These are phyloP conservation scores for Apteryx owenii DNA, from an alignment of 2,113 vertebrate species.

Conservation along the genomic window DNA sequence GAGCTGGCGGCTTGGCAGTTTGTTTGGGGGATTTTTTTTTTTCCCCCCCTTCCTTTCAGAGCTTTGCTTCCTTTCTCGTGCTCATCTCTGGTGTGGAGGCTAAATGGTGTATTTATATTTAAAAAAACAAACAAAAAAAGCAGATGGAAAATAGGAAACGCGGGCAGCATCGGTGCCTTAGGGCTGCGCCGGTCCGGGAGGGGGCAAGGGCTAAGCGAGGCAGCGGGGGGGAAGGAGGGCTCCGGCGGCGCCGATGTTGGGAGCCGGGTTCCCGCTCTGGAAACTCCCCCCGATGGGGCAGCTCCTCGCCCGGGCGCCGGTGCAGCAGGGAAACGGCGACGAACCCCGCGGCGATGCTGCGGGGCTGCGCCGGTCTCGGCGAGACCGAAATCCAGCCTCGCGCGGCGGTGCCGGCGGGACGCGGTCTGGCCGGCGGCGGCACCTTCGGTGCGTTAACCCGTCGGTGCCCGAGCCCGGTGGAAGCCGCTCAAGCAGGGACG, in stretches of 20 bases:
- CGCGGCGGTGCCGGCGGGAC: not conserved
- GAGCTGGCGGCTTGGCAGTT: not conserved
- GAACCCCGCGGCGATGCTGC: not conserved
- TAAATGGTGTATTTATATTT: not conserved
- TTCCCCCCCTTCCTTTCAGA: not conserved
- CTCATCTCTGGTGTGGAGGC: not conserved
- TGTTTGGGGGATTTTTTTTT: not conserved
- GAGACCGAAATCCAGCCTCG: not conserved
- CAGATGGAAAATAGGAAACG: not conserved
- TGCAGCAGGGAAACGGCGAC: fast-evolving
- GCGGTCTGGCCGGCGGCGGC: not conserved
- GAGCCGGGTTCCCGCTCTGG: not conserved
- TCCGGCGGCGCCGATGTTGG: fast-evolving
- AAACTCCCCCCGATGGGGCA: not conserved
- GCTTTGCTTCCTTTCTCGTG: not conserved
- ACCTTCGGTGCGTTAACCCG: not conserved
- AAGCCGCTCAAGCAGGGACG: not conserved
- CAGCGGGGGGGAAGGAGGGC: not conserved
- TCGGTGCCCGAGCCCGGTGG: not conserved
- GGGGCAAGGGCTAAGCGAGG: not conserved
- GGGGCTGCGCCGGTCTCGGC: not conserved
- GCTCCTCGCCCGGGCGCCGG: fast-evolving
- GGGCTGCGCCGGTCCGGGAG: not conserved
- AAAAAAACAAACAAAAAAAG: not conserved
- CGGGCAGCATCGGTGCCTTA: fast-evolving